Evolutionary conservation across 2,888 invertebrate species (phyloP).

Genomic region (Spilarctia lutea): DNA sequence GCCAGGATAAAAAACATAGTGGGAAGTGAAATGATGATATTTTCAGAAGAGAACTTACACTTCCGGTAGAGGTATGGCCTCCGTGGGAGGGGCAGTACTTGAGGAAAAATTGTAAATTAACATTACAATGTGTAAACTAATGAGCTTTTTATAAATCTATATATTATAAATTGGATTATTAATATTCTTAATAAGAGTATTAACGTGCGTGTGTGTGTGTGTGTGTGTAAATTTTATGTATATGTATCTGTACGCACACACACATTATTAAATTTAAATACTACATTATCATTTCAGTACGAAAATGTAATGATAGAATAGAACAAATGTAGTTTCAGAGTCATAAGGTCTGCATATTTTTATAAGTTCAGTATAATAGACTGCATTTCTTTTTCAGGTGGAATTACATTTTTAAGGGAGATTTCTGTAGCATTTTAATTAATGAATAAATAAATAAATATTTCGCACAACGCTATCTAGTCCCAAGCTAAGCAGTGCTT

Average conservation of each 20-base stretch:
- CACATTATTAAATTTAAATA: background rate
- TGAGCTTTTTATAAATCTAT: background rate
- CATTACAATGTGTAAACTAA: slow-evolving; percentile 6
- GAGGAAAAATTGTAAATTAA: slow-evolving; percentile 48
- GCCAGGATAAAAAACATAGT: slow-evolving; percentile 2
- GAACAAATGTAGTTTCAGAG: background rate
- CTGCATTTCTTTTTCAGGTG: background rate
- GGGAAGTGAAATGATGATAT: slow-evolving; percentile 12
- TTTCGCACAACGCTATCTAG: no score
- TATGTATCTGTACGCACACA: no score
- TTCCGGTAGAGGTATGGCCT: slow-evolving; percentile 57
- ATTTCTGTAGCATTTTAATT: background rate
- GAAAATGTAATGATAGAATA: background rate
- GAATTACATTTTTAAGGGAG: background rate
- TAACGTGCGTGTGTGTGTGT: no score
- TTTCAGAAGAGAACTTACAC: slow-evolving; percentile 62
- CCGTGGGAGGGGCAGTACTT: slow-evolving; percentile 66
- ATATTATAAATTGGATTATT: background rate
- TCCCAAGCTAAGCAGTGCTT: no score
- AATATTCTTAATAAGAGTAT: background rate
- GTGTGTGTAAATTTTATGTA: no score
- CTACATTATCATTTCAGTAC: background rate
- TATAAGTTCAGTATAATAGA: background rate
- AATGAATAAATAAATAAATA: no score
- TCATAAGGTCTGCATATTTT: background rate